Conservation (phyloP, 2,797 vertebrate genomes). For the Micropoecilia bifurca region DNA sequence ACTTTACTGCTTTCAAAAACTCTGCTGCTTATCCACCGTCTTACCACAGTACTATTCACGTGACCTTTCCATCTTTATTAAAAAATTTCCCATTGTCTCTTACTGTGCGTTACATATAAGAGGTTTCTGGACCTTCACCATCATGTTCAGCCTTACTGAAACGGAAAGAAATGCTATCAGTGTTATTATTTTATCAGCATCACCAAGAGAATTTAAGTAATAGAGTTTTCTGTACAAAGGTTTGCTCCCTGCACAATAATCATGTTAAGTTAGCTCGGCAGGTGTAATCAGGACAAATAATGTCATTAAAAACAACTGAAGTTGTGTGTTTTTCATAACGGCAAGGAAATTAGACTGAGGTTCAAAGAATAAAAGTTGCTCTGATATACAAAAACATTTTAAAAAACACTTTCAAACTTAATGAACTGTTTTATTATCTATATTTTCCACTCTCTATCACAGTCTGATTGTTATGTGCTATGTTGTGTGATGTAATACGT, state of each 20-base stretch:
- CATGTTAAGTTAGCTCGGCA: neutral
- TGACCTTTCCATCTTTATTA: neutral
- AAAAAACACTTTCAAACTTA: neutral
- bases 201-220: neutral
- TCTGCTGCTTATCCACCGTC: neutral
- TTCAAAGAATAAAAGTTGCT: neutral
- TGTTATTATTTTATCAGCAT: neutral
- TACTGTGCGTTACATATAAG: neutral
- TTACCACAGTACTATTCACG: neutral
- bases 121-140: neutral
- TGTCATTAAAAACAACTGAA: neutral
- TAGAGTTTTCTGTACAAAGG: neutral
- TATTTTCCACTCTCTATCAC: neutral
- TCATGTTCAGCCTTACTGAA: neutral
- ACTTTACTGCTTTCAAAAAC: neutral
- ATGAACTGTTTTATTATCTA: neutral
- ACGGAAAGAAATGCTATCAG: neutral
- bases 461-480: too few relatives aligned
- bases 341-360: neutral
- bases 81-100: neutral
- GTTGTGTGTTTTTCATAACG: neutral
- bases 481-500: too few relatives aligned
- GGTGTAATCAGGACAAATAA: neutral
- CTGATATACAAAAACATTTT: neutral
- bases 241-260: neutral